Base-by-base conservation (phyloP, 2,888 invertebrate species). In the Thereva nobilitata region DNA sequence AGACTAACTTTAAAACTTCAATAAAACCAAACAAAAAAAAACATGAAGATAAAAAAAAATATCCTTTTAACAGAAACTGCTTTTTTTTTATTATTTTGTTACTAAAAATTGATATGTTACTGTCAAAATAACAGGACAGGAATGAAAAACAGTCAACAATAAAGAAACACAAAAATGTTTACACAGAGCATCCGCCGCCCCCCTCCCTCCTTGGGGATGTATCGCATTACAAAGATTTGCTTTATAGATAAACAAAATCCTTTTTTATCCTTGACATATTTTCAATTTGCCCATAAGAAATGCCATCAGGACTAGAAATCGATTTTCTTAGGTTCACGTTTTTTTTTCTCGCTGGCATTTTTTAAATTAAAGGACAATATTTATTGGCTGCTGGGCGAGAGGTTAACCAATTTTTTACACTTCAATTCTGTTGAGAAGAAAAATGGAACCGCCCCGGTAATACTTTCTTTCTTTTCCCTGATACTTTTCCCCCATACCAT, bases 291-390 rank as follows among this genome's bases (percentile, higher is more conserved):
- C 67, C 49, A 45, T 38, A 54, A 63, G 61, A 67, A 63, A 67
- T 53, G 53, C 67, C 47, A 55, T 50, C 63, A 63, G 45, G 45
- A 53, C 63, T 23, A n/a, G 23, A 54, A 67, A 67, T 67, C 67
- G 67, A 67, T 67, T 66, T 53, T 59, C 5, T 64, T 53, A 50
- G 50, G 50, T 42, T 23, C 45, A 42, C n/a, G 10, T 42, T 34
- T 57, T 57, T 37, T 54, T 54, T 67, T 52, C 49, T 41, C 34
- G 59, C 45, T 12, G 47, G 67, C 59, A 67, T 59, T 67, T 67
- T 67, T 67, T 63, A 67, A 67, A 67, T 67, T 67, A 67, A 67
- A 67, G 67, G 67, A 67, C 67, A 67, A 63, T 53, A 67, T 67
- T 67, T 67, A 67, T 67, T 67, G 67, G 61, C 55, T 45, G 53